These are phyloP conservation scores for Heloderma charlesbogerti DNA, from an alignment of 2,113 vertebrate genomes.

Conservation along the genomic window DNA sequence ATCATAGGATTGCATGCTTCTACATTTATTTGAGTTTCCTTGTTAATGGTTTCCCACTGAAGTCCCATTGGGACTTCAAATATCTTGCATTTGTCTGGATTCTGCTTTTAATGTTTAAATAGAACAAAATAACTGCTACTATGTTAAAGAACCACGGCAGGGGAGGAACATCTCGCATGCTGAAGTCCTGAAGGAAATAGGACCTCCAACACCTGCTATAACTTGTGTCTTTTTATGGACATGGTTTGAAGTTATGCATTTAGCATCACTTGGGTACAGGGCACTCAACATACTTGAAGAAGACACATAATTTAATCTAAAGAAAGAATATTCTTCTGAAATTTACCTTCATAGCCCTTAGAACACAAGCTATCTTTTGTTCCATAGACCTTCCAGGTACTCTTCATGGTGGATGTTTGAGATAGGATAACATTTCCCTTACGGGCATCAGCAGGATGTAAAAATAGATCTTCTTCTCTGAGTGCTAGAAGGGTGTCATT, in stretches of 20 bases:
- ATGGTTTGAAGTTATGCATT: not conserved
- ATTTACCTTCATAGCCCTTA: conserved; percentile 87
- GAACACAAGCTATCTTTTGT: conserved; percentile 82
- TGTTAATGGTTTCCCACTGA: not conserved
- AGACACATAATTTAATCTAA: not conserved
- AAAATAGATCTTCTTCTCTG: conserved; percentile 78
- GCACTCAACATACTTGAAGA: not conserved
- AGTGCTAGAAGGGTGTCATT: conserved; percentile 88
- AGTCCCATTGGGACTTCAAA: not conserved
- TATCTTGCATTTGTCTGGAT: not conserved
- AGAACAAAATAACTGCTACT: not conserved
- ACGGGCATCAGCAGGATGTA: conserved; percentile 87
- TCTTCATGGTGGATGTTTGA: conserved; percentile 79
- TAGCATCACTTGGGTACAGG: not conserved
- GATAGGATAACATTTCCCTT: conserved; percentile 87
- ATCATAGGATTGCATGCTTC: too few species aligned
- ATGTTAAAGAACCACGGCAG: not conserved
- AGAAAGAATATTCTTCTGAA: conserved; percentile 29
- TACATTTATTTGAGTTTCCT: not conserved
- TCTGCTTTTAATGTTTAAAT: not conserved
- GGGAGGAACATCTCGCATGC: too few species aligned
- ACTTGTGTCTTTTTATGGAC: not conserved
- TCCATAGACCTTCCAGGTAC: conserved; percentile 86
- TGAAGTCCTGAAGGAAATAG: not conserved
- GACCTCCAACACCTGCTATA: not conserved